These are phyloP conservation scores for Galagoides demidoff DNA, from an alignment of 2,797 vertebrate species.

Conservation along the genomic window DNA sequence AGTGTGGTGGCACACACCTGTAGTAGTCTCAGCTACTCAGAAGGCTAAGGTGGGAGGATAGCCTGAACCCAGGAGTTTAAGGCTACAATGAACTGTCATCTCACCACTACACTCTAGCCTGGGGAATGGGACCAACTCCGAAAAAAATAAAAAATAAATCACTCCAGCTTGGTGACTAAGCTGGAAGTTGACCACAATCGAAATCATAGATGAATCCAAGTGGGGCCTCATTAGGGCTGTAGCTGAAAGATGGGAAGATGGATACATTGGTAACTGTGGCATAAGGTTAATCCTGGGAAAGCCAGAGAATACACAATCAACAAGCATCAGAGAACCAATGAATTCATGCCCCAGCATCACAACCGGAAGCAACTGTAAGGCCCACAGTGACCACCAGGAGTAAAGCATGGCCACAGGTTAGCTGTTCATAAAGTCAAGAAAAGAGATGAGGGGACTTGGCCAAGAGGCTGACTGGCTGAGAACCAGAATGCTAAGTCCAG, in stretches of 20 bases:
- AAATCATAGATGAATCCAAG: background rate
- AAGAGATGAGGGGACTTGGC: background rate
- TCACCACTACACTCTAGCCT: background rate
- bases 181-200: background rate
- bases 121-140: background rate
- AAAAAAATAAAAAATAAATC: background rate
- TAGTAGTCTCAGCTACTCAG: background rate
- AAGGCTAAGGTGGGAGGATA: background rate
- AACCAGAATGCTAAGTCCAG: background rate
- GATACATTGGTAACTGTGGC: background rate
- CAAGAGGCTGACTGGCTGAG: background rate
- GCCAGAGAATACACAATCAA: background rate
- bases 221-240: background rate
- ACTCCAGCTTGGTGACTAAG: background rate
- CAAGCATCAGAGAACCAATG: background rate
- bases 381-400: background rate
- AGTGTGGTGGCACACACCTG: background rate
- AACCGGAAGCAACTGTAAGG: background rate
- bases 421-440: background rate
- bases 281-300: background rate
- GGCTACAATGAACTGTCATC: background rate
- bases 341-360: background rate
- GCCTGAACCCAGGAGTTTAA: background rate
- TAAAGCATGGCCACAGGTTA: rapidly evolving
- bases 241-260: background rate